Percentiles rank a stretch among this genome's conserved stretches.
These are phyloP conservation scores for Mormyrus iriodes DNA, from an alignment of 2,113 vertebrate genomes.

Conservation along the genomic window DNA sequence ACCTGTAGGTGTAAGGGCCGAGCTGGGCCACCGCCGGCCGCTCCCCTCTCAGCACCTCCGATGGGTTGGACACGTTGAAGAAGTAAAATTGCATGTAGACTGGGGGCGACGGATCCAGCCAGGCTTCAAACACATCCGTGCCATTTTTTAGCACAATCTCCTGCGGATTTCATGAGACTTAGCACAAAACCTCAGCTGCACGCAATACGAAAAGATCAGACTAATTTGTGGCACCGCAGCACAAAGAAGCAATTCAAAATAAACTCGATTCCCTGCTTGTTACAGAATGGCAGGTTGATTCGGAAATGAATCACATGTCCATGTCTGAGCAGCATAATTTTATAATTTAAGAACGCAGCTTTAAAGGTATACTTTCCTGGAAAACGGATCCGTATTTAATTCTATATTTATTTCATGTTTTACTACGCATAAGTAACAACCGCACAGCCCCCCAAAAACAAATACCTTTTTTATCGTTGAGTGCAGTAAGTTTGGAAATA, in stretches of 20 bases:
- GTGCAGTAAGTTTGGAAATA: slow-evolving; percentile 50
- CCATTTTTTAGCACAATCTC: slow-evolving; percentile 76
- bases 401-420: neutral
- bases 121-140: slow-evolving; percentile 73
- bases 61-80: slow-evolving; percentile 85
- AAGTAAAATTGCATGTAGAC: slow-evolving; percentile 96
- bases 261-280: neutral
- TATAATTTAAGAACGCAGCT: neutral
- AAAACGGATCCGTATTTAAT: neutral
- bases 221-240: neutral
- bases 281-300: neutral
- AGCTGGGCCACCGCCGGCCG: slow-evolving; percentile 73
- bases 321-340: neutral
- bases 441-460: neutral
- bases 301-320: neutral
- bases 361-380: neutral
- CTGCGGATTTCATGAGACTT: slow-evolving; percentile 51
- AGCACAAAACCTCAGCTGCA: neutral
- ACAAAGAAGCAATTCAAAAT: neutral
- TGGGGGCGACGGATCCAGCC: slow-evolving; percentile 77
- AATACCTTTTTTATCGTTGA: slow-evolving; percentile 51
- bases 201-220: neutral
- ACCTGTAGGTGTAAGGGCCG: slow-evolving; percentile 95
- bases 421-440: neutral
- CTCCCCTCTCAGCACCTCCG: slow-evolving; percentile 75